A percentile compares a stretch with the other conserved stretches of the same genome.
Evolutionary conservation across 1,140 invertebrate species (phyloP).

Genomic region (Pteromalus puparum): DNA sequence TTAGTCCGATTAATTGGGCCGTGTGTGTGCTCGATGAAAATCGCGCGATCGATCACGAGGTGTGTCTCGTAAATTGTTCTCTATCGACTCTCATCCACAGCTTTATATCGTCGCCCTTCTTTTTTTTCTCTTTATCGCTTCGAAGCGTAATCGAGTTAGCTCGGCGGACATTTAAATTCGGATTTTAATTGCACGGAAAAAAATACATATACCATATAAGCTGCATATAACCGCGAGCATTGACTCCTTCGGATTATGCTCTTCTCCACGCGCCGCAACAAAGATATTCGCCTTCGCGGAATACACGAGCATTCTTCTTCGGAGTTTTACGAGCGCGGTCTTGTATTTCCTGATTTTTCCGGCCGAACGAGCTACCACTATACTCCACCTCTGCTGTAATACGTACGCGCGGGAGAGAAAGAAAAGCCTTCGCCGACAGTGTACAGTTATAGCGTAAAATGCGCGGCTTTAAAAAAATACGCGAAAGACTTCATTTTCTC

Average conservation of each 20-base stretch:
- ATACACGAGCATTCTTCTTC: slow-evolving; percentile 17
- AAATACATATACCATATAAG: too few relatives aligned
- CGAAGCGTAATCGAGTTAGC: not conserved
- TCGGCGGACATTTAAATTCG: not conserved
- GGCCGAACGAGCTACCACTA: not conserved
- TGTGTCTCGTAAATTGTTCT: not conserved
- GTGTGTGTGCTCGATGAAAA: not conserved
- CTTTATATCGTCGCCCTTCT: not conserved
- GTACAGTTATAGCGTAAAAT: slow-evolving; percentile 20
- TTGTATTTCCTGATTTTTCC: slow-evolving; percentile 49
- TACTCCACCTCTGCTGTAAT: not conserved
- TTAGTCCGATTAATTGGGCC: slow-evolving; percentile 13
- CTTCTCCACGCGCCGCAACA: slow-evolving; percentile 19
- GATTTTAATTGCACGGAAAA: not conserved
- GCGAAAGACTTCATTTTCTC: not conserved
- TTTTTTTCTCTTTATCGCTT: not conserved
- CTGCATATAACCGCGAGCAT: not conserved
- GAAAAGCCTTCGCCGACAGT: not conserved
- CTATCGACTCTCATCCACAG: not conserved
- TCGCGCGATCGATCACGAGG: not conserved
- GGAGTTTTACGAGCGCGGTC: slow-evolving; percentile 46
- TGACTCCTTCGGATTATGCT: slow-evolving; percentile 25
- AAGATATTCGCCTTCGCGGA: slow-evolving; percentile 43
- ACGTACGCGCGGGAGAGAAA: not conserved
- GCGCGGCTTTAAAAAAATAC: slow-evolving; percentile 21